Evolutionary conservation across 2,113 vertebrate species (phyloP), one percentile per base, ranked within the genome.

Genomic region (Myiozetetes cayanensis): DNA sequence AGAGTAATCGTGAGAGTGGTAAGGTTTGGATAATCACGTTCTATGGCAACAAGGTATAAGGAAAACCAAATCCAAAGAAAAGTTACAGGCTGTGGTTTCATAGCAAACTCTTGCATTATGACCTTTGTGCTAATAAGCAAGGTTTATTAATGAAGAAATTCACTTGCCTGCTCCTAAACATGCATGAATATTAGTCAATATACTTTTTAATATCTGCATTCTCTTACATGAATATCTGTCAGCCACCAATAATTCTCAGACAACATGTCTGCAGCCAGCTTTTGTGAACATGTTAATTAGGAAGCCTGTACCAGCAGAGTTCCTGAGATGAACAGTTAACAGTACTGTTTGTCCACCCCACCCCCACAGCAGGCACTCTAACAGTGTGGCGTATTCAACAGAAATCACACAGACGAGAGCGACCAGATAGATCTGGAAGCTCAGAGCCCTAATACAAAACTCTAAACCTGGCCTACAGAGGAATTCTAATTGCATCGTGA

Each of bases 231-330:
- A 82, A 70, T 71, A 21, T 95, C 61, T 89, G 70, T 79, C 77
- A 93, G 55, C 66, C 87, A 87, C 63, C 66, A 18, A 6, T 94
- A 93, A 93, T 94, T 95, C 89, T 96, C 89, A 87, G 58, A 62
- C 78, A 78, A 71, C 52, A 78, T 79, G 81, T 91, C 85, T 94
- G 89, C 91, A 82, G 78, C 85, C 77, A 90, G 87, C 66, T 85
- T 91, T 95, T 94, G 91, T 89, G 71, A 96, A 73, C 81, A 95
- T 79, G 70, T 91, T 94, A 94, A 89, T 94, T 89, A 91, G 77
- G 79, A 94, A 91, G 70, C 43, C 79, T 66, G 43, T 81, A 94
- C 86, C 77, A 91, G 65, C 61, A 52, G 90, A 94, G 62, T 84
- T 90, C 89, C 80, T 81, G 75, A 87, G 91, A 94, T 33, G 89